Evolutionary conservation across 2,888 invertebrate genomes (phyloP).

Genomic region (Magallana nippona): DNA sequence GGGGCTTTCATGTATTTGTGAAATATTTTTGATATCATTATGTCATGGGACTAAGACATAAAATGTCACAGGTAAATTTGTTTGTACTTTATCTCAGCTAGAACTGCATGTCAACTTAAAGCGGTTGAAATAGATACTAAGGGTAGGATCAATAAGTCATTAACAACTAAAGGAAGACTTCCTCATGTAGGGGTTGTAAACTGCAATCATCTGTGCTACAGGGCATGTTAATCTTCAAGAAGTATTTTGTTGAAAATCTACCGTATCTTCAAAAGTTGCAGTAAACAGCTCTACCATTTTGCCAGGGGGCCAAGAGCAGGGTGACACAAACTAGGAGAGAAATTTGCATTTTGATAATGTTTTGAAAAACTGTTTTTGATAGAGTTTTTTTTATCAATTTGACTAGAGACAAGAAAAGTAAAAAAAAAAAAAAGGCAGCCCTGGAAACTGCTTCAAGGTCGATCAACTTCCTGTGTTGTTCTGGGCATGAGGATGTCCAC

Average conservation of each 20-base stretch:
- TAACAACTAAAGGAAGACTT: too few species aligned
- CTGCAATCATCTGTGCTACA: not conserved
- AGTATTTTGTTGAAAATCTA: conserved; percentile 1
- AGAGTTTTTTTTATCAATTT: conserved; percentile 16
- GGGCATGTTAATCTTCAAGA: not conserved
- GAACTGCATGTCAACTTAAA: too few species aligned
- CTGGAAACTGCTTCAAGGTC: not conserved
- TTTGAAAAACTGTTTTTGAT: not conserved
- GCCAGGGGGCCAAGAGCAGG: not conserved
- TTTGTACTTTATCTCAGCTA: too few species aligned
- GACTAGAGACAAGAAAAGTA: not conserved
- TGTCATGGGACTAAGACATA: too few species aligned
- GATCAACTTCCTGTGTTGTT: conserved; percentile 20
- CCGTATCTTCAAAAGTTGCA: not conserved
- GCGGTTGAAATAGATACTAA: too few species aligned
- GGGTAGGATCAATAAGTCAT: too few species aligned
- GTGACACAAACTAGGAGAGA: not conserved
- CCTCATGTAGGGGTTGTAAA: not conserved
- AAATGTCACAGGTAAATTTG: too few species aligned
- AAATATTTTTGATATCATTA: too few species aligned
- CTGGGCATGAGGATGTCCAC: conserved; percentile 26
- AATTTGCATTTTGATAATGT: conserved; percentile 30
- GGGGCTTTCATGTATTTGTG: too few species aligned
- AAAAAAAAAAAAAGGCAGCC: not conserved
- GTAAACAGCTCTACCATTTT: conserved; percentile 14